Conservation (phyloP, 2,888 invertebrate genomes). For the Rhopalosiphum nymphaeae region DNA sequence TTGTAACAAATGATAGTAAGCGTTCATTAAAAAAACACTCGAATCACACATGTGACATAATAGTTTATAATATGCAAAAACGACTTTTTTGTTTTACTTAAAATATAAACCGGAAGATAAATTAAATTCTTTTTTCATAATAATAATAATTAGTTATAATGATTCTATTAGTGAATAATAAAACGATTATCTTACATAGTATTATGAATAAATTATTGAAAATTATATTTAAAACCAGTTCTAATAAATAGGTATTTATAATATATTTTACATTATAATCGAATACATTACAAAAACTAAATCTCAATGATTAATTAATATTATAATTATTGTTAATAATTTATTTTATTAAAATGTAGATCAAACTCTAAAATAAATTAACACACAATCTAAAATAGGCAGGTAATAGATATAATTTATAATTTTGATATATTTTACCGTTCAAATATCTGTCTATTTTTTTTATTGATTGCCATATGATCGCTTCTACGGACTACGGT, state of each 20-base stretch:
- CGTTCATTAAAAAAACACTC: neutral
- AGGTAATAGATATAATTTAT: neutral
- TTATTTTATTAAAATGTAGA: conserved; percentile 3
- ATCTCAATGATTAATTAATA: neutral
- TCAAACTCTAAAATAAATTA: neutral
- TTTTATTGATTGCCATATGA: neutral
- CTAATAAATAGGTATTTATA: neutral
- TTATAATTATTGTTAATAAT: neutral
- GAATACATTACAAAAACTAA: neutral
- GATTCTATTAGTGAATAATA: conserved; percentile 24
- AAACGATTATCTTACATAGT: neutral
- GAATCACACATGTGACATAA: neutral
- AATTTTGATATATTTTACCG: neutral
- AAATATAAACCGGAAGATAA: neutral
- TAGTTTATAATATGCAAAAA: neutral
- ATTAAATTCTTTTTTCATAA: neutral
- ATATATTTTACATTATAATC: neutral
- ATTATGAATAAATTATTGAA: conserved; percentile 14
- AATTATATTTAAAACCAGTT: conserved; percentile 43
- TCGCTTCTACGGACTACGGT: neutral
- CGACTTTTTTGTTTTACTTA: neutral
- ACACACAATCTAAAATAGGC: neutral
- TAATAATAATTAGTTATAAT: neutral
- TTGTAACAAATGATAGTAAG: neutral
- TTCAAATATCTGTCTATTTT: neutral